Conservation (phyloP, 2,797 vertebrate species). For the Okamejei kenojei region DNA sequence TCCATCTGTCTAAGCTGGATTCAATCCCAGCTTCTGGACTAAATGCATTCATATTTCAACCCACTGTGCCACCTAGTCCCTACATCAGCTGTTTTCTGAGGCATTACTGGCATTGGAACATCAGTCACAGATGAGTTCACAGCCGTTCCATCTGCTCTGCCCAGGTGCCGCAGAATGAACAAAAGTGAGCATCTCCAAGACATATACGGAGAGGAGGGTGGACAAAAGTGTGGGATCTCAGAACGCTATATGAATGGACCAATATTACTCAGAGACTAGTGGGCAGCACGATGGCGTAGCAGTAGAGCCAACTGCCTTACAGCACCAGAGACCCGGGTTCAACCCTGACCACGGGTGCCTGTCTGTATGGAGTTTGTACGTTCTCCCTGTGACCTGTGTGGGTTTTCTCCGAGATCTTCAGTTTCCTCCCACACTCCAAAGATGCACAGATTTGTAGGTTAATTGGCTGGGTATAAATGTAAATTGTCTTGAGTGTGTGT, state of each 20-base stretch:
- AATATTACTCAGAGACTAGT: not conserved
- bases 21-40: slow-evolving; percentile 21
- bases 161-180: slow-evolving; percentile 16
- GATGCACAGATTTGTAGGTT: too few species aligned
- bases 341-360: too few species aligned
- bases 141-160: slow-evolving; percentile 25
- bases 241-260: not conserved
- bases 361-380: too few species aligned
- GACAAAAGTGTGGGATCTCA: not conserved
- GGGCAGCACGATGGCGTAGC: too few species aligned
- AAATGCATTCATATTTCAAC: not conserved
- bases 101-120: slow-evolving; percentile 9
- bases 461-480: too few species aligned
- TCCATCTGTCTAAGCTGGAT: slow-evolving; percentile 34
- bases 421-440: too few species aligned
- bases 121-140: not conserved
- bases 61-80: slow-evolving; percentile 24
- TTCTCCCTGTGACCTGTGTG: too few species aligned
- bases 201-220: not conserved
- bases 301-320: too few species aligned
- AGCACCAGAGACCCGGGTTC: too few species aligned
- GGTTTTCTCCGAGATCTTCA: too few species aligned
- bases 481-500: too few species aligned
- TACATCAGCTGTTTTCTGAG: slow-evolving; percentile 27
- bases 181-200: not conserved